Evolutionary conservation across 2,888 invertebrate species (phyloP), one percentile per base, ranked within the genome.

Genomic region (Drosophila emarginata): DNA sequence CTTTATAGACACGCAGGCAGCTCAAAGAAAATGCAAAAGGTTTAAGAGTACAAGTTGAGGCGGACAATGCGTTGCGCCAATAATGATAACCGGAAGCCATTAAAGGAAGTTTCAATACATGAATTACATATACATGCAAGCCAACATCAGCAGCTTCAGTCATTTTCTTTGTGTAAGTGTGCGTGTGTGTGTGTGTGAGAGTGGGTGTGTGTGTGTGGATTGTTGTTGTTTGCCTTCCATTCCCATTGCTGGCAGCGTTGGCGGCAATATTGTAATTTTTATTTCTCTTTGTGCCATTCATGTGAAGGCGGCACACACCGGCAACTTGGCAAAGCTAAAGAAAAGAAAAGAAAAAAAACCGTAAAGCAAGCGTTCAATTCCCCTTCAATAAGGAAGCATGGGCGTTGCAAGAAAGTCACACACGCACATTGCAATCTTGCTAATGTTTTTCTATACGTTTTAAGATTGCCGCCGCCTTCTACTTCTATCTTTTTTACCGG

Each of bases 71-170:
- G 75, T 78, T 76, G 73, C 56, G 75, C 78, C 80, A 74, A 88
- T 82, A 87, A 82, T 84, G 88, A 87, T 87, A 87, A 81, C 87
- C 88, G 88, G 81, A 87, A 88, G 83, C 83, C 88, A 87, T 87
- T 83, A 85, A 87, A 85, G 79, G 80, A 80, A 83, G 79, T 87
- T 83, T 85, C 78, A 87, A 78, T 85, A 85, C 80, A 87, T 80
- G 78, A 71, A 53, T 64, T 59, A 64, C 58, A 64, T 63, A 36
- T 58, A 62, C 67, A 69, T 62, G 53, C 57, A 62, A 32, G 58
- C 32, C 32, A 32, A 32, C 32, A 32, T 1, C 64, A 36, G 53
- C 84, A 67, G 77, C 67, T 68, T 72, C 71, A 65, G 78, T 72
- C 80, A 39, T 57, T 60, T 67, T 57, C 51, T 62, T 67, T 37